Conservation (phyloP, 2,797 vertebrate genomes). For the Spinus olivaceus region DNA sequence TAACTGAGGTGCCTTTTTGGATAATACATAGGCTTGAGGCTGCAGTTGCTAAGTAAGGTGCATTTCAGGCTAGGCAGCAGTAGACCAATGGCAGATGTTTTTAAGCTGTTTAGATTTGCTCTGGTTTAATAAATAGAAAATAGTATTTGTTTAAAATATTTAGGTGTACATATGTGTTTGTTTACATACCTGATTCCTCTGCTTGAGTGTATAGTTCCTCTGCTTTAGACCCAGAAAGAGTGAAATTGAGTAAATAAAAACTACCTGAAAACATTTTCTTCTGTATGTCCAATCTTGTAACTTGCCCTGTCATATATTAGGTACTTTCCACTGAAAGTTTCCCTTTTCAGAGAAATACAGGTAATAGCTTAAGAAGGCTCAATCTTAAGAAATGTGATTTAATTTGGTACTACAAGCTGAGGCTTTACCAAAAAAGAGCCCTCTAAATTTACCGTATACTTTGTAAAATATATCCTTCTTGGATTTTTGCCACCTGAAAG, state of each 20-base stretch:
- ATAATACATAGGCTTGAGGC: neutral
- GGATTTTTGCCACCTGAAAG: neutral
- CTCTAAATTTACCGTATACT: neutral
- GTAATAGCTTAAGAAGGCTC: neutral
- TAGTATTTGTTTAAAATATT: neutral
- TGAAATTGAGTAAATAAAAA: neutral
- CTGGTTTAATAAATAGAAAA: neutral
- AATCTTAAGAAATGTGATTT: rapidly evolving
- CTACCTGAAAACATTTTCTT: neutral
- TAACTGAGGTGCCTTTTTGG: neutral
- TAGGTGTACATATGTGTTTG: rapidly evolving
- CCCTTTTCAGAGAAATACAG: neutral
- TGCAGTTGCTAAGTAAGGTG: neutral
- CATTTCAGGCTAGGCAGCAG: neutral
- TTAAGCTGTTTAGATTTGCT: neutral
- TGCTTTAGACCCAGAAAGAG: neutral
- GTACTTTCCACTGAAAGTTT: neutral
- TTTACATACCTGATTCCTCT: neutral
- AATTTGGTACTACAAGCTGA: neutral
- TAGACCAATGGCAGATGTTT: neutral
- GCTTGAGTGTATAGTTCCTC: neutral
- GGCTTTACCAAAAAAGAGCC: neutral
- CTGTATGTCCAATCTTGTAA: neutral
- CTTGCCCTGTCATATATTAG: neutral
- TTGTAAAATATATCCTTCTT: neutral